Conservation (phyloP, 2,888 invertebrate species). For the Lasioglossum calceatum region DNA sequence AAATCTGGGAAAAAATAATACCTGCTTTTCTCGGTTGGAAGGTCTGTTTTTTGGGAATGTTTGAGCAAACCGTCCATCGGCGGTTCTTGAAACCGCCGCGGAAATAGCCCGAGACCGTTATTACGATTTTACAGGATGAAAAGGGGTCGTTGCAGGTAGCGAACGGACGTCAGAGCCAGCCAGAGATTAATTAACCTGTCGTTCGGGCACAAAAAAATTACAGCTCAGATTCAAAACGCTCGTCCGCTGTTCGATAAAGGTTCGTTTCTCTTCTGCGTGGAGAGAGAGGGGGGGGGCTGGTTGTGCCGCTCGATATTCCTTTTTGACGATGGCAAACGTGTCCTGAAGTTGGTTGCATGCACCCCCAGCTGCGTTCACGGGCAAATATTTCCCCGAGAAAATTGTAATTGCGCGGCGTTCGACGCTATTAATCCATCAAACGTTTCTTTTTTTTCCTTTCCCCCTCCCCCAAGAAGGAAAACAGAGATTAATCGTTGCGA, state of each 20-base stretch:
- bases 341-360: constrained; percentile 13
- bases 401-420: constrained; percentile 8
- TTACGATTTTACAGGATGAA: constrained; percentile 51
- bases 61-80: constrained; percentile 13
- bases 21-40: no score
- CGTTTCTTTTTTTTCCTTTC: not conserved
- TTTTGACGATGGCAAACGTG: constrained; percentile 12
- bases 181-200: constrained; percentile 72
- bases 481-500: not conserved
- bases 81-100: constrained; percentile 29
- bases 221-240: constrained; percentile 58
- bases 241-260: constrained; percentile 47
- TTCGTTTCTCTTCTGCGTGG: constrained; percentile 25
- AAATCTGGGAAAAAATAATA: not conserved
- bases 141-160: constrained; percentile 46
- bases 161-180: constrained; percentile 52
- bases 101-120: constrained; percentile 41
- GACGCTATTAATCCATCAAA: constrained; percentile 3
- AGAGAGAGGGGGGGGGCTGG: not conserved
- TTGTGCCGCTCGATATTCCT: constrained; percentile 22
- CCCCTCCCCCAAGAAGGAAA: not conserved
- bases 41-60: not conserved
- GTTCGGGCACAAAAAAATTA: constrained; percentile 64
- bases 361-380: not conserved
- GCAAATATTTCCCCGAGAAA: constrained; percentile 12